Evolutionary conservation across 1,140 invertebrate genomes (phyloP).

Genomic region (Apis cerana): DNA sequence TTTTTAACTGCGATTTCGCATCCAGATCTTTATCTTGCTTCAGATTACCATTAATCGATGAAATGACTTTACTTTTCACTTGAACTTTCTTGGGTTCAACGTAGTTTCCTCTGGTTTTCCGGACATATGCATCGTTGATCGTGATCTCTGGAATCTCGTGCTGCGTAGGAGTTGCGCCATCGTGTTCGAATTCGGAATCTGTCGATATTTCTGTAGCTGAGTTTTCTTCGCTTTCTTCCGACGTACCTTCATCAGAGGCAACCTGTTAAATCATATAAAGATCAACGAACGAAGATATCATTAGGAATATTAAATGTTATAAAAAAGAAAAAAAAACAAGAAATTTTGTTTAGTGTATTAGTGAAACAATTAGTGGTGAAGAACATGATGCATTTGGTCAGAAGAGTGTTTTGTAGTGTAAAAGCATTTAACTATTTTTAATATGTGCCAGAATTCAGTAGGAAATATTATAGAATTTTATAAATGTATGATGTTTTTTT

Average conservation of each 20-base stretch:
- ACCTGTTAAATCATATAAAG: slow-evolving; percentile 79
- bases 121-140: slow-evolving; percentile 83
- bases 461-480: background rate
- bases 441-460: background rate
- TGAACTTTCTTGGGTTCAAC: slow-evolving; percentile 84
- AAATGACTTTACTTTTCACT: slow-evolving; percentile 80
- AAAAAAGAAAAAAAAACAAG: slow-evolving; percentile 11
- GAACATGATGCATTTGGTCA: slow-evolving; percentile 24
- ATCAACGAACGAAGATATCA: slow-evolving; percentile 34
- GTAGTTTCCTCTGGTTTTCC: slow-evolving; percentile 80
- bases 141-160: slow-evolving; percentile 85
- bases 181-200: slow-evolving; percentile 94
- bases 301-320: slow-evolving; percentile 6
- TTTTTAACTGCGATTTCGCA: slow-evolving; percentile 55
- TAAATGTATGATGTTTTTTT: background rate
- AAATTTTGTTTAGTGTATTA: slow-evolving; percentile 45
- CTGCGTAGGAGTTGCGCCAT: slow-evolving; percentile 86
- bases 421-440: background rate
- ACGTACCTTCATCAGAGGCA: slow-evolving; percentile 85
- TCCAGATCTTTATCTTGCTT: slow-evolving; percentile 42
- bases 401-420: background rate
- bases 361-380: slow-evolving; percentile 30
- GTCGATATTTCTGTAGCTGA: slow-evolving; percentile 95
- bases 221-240: slow-evolving; percentile 85
- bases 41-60: slow-evolving; percentile 74